Evolutionary conservation across 2,797 vertebrate species (phyloP).

Genomic region (Lithobates pipiens): DNA sequence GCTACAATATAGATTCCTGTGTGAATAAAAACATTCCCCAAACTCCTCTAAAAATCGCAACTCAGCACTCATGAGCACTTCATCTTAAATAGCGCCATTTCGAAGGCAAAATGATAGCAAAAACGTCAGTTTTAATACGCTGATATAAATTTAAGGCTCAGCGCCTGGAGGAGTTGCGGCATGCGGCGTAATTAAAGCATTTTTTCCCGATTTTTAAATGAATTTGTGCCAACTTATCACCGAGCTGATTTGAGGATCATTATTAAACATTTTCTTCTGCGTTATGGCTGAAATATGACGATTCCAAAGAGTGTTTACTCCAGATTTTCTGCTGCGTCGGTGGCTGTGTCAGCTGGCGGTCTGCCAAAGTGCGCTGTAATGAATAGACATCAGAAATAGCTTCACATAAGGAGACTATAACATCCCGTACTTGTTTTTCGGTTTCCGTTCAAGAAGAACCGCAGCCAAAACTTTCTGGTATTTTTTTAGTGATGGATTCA

Average conservation of each 20-base stretch:
- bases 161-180: not conserved
- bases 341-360: not conserved
- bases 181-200: not conserved
- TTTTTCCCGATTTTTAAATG: not conserved
- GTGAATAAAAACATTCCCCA: no score
- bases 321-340: not conserved
- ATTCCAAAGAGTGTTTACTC: not conserved
- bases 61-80: not conserved
- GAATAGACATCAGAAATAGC: not conserved
- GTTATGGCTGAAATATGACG: constrained; percentile 9
- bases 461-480: no score
- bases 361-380: not conserved
- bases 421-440: no score
- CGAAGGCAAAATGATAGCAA: not conserved
- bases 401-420: no score
- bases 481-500: no score
- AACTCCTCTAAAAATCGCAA: not conserved
- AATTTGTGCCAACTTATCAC: constrained; percentile 1
- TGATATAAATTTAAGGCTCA: not conserved
- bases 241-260: not conserved
- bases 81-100: not conserved
- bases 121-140: not conserved
- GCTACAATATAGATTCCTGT: no score
- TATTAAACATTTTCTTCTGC: not conserved
- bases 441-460: no score